These are phyloP conservation scores for Lycocorax pyrrhopterus DNA, from an alignment of 2,113 vertebrate genomes.

Conservation along the genomic window DNA sequence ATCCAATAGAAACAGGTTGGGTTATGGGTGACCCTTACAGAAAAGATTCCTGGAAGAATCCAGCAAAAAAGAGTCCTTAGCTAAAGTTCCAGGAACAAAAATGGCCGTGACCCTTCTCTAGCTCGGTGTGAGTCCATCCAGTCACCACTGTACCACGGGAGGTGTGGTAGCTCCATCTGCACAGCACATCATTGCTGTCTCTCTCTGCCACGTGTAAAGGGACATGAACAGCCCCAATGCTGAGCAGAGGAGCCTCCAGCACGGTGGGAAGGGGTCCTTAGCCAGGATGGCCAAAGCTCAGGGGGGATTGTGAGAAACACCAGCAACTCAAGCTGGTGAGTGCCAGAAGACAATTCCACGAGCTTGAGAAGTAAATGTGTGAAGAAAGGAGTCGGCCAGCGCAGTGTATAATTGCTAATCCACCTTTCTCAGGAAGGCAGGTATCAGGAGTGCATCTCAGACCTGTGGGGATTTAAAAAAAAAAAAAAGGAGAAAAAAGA, in stretches of 20 bases:
- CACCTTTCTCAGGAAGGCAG: neutral
- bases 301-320: neutral
- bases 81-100: neutral
- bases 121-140: neutral
- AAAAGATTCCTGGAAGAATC: neutral
- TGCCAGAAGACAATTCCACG: neutral
- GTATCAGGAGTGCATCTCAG: neutral
- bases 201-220: neutral
- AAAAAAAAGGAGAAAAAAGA: too few species aligned
- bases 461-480: neutral
- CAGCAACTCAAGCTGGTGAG: neutral
- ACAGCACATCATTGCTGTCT: accelerated
- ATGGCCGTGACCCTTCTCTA: neutral
- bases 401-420: neutral
- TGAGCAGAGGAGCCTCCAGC: neutral
- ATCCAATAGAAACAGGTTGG: neutral
- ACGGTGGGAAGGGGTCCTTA: neutral
- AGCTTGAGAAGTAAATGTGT: neutral
- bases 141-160: accelerated
- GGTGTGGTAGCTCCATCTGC: neutral
- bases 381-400: neutral
- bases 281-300: neutral
- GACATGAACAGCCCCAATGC: neutral
- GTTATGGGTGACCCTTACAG: neutral
- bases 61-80: neutral